phyloP scores from a whole-genome alignment of 2,797 vertebrate species.

The Tachyglossus aculeatus region DNA sequence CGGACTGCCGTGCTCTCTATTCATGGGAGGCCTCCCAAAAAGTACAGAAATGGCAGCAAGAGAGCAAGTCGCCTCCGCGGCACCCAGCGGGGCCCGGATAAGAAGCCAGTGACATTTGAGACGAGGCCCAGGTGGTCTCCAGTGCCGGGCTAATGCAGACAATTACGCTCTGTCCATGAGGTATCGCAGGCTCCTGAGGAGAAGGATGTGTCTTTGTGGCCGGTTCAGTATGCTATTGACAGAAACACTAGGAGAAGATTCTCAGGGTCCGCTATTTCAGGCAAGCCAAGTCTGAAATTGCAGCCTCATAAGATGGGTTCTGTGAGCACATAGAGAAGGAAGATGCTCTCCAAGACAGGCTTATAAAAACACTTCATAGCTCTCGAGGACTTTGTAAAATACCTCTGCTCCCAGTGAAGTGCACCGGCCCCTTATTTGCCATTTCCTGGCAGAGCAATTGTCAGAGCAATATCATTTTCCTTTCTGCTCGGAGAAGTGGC shows the following conservation, averaged over 20 bases:
- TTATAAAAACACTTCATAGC: conserved; percentile 48
- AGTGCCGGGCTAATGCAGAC: too few species aligned
- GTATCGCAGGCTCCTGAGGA: background rate
- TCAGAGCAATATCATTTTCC: conserved; percentile 54
- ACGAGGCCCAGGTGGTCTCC: conserved; percentile 7
- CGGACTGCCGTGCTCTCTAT: too few species aligned
- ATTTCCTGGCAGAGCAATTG: conserved; percentile 55
- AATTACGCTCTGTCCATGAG: background rate
- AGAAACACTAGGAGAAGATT: conserved; percentile 46
- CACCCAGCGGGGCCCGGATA: background rate
- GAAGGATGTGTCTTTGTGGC: conserved; percentile 18
- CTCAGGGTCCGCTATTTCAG: conserved; percentile 21
- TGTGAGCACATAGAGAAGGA: background rate
- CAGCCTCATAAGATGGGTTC: too few species aligned
- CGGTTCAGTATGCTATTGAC: conserved; percentile 47
- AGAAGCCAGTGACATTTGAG: background rate
- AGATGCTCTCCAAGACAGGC: conserved; percentile 30
- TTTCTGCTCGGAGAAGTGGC: conserved; percentile 50
- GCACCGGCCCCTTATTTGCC: conserved; percentile 42
- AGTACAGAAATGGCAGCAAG: too few species aligned
- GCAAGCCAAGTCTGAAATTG: conserved; percentile 33
- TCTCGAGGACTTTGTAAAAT: conserved; percentile 49
- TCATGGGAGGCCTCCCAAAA: too few species aligned
- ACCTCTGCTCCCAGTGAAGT: conserved; percentile 42
- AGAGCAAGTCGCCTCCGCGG: background rate